phyloP scores from a whole-genome alignment of 2,888 invertebrate genomes.

The Acleris literana region DNA sequence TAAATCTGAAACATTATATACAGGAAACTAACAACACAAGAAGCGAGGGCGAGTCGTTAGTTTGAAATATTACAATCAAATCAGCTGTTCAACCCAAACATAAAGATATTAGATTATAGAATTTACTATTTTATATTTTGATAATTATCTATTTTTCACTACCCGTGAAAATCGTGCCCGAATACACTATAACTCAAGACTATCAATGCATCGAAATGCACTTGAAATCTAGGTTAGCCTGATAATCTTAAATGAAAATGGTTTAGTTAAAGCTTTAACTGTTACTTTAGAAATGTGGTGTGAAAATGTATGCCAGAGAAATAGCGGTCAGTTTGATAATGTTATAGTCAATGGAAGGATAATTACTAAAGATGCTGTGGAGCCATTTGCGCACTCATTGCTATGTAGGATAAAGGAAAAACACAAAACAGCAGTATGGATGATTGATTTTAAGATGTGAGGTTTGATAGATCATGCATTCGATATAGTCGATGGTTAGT shows the following conservation, averaged over 20 bases:
- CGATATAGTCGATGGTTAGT: too few relatives aligned
- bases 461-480: too few relatives aligned
- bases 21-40: too few relatives aligned
- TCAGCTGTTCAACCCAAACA: too few relatives aligned
- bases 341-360: not conserved
- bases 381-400: not conserved
- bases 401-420: not conserved
- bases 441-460: not conserved
- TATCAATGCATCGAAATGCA: constrained; percentile 35
- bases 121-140: not conserved
- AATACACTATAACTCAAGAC: constrained; percentile 14
- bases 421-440: not conserved
- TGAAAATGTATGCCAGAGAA: constrained; percentile 24
- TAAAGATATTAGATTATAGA: not conserved
- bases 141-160: not conserved
- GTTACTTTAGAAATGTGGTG: constrained; percentile 14
- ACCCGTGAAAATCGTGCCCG: constrained; percentile 4
- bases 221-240: constrained; percentile 22
- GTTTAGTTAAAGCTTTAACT: constrained; percentile 8
- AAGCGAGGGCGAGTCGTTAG: too few relatives aligned
- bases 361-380: not conserved
- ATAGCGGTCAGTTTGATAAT: constrained; percentile 7
- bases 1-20: not conserved
- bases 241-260: constrained; percentile 30
- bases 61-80: too few relatives aligned